Conservation (phyloP, 2,797 vertebrate species). For the Nannoperca australis region DNA sequence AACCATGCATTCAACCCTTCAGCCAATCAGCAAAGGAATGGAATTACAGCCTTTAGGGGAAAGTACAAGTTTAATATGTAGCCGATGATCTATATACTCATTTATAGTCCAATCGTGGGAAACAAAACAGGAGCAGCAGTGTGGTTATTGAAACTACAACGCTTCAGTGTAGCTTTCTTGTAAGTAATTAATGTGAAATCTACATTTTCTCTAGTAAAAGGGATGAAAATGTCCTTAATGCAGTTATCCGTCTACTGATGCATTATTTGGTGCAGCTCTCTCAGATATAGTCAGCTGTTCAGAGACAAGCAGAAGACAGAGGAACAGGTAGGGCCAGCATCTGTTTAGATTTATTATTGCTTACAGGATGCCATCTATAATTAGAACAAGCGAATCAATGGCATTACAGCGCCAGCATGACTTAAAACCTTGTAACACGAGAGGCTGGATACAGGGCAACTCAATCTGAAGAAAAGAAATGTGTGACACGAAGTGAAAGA, state of each 20-base stretch:
- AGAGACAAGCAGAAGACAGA: conserved; percentile 30
- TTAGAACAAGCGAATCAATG: conserved; percentile 68
- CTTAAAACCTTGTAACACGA: conserved; percentile 50
- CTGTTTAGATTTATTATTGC: conserved; percentile 37
- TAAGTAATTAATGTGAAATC: neutral
- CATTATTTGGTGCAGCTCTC: conserved; percentile 18
- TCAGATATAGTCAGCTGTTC: conserved; percentile 20
- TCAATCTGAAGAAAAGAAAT: conserved; percentile 19
- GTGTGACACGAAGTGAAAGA: conserved; percentile 3
- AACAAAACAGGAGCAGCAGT: conserved; percentile 16
- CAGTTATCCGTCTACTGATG: neutral
- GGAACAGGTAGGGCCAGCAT: neutral
- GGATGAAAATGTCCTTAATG: conserved; percentile 24
- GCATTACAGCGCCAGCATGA: conserved; percentile 30
- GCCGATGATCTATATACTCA: conserved; percentile 17
- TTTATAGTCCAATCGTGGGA: conserved; percentile 6
- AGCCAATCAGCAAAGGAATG: conserved; percentile 16
- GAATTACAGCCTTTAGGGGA: conserved; percentile 18
- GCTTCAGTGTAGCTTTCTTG: neutral
- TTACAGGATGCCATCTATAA: conserved; percentile 61
- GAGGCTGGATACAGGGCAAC: conserved; percentile 32
- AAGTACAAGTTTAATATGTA: conserved; percentile 14
- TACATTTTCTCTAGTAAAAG: neutral
- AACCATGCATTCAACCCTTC: conserved; percentile 1
- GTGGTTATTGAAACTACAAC: conserved; percentile 6